Evolutionary conservation across 2,113 vertebrate species (phyloP).

Genomic region (Pandion haliaetus): DNA sequence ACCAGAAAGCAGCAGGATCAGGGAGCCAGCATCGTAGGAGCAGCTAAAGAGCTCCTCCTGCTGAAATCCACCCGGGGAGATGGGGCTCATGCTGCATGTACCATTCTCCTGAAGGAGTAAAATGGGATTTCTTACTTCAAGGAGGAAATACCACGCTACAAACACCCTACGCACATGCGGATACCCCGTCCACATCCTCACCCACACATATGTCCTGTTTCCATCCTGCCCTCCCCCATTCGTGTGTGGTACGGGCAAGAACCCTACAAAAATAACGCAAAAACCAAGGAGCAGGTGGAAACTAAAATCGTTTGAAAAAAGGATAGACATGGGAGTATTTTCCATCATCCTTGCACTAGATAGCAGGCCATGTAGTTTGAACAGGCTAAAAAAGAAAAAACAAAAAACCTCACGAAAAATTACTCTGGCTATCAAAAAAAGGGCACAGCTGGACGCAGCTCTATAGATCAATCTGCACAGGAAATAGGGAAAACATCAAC

Average conservation of each 20-base stretch:
- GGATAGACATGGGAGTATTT: not conserved
- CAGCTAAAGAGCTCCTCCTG: constrained; percentile 58
- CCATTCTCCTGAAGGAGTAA: accelerated
- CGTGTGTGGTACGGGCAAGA: accelerated
- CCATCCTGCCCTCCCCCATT: not conserved
- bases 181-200: not conserved
- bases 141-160: not conserved
- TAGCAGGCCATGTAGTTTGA: accelerated
- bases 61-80: not conserved
- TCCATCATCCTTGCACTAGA: not conserved
- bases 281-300: not conserved
- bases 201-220: not conserved
- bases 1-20: not conserved
- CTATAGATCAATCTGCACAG: not conserved
- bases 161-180: accelerated
- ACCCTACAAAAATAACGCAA: not conserved
- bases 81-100: not conserved
- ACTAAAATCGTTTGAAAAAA: not conserved
- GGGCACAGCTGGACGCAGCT: not conserved
- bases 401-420: too few relatives aligned
- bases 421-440: accelerated
- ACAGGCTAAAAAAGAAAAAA: not conserved
- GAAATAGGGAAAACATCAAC: not conserved
- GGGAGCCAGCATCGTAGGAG: not conserved
- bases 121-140: not conserved